Conservation (phyloP, 2,888 invertebrate genomes). For the Ctena decussata region DNA sequence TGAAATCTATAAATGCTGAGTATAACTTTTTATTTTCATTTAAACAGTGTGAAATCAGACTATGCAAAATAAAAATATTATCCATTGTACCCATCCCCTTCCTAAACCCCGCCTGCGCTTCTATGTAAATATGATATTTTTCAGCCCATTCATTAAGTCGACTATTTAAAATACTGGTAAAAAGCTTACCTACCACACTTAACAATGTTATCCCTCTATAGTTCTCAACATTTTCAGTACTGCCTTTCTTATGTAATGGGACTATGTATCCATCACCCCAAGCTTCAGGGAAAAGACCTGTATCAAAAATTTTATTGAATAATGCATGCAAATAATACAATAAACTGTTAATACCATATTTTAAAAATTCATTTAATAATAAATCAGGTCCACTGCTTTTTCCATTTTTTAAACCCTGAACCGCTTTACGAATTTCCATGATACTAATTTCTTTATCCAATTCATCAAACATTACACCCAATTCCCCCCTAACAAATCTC, state of each 20-base stretch:
- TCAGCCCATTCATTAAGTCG: neutral
- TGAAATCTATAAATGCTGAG: neutral
- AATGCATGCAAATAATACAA: neutral
- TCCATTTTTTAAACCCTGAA: neutral
- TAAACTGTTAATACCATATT: constrained; percentile 10
- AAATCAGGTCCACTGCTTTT: constrained; percentile 7
- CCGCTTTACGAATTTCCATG: neutral
- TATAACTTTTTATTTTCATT: neutral
- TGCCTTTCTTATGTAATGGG: neutral
- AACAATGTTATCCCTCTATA: constrained; percentile 25
- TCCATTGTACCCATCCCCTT: constrained; percentile 16
- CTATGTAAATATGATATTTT: neutral
- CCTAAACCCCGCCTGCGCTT: constrained; percentile 27
- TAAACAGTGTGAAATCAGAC: constrained; percentile 3
- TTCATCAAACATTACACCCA: neutral
- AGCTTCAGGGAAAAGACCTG: neutral
- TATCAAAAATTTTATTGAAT: constrained; percentile 16
- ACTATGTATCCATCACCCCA: neutral
- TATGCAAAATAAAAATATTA: constrained; percentile 27
- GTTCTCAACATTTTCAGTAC: neutral
- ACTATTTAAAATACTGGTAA: constrained; percentile 3
- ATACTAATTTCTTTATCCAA: neutral
- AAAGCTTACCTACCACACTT: constrained; percentile 1
- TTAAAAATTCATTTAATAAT: constrained; percentile 24
- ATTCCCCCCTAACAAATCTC: neutral